Evolutionary conservation across 2,888 invertebrate species (phyloP).

Genomic region (Siphonodentalium dalli): DNA sequence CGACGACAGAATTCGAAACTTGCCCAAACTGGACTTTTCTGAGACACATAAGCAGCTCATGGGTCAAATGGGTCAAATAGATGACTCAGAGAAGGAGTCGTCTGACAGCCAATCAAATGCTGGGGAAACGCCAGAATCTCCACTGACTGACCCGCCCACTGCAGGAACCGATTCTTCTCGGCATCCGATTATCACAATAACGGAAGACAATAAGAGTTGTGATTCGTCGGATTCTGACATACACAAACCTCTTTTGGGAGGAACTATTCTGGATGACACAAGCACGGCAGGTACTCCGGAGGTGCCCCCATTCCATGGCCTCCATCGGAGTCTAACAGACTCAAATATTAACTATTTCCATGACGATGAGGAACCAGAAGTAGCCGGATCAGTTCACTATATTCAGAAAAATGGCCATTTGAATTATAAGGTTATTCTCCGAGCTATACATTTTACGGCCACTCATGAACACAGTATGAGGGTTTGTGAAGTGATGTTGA

Average conservation of each 20-base stretch:
- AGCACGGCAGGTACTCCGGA: slow-evolving; percentile 13
- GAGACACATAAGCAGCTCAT: no score
- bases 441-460: slow-evolving; percentile 87
- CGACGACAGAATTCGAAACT: no score
- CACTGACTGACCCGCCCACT: slow-evolving; percentile 34
- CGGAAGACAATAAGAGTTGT: no score
- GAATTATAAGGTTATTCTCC: slow-evolving; percentile 76
- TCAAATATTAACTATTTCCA: slow-evolving; percentile 57
- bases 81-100: slow-evolving; percentile 48
- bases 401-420: slow-evolving; percentile 95
- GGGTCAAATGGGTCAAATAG: no score
- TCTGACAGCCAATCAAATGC: slow-evolving; percentile 46
- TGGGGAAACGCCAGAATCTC: slow-evolving; percentile 44
- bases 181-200: slow-evolving; percentile 92
- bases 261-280: no score
- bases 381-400: slow-evolving; percentile 80
- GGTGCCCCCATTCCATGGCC: slow-evolving; percentile 64
- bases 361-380: slow-evolving; percentile 70
- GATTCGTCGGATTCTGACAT: no score
- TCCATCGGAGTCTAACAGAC: slow-evolving; percentile 60
- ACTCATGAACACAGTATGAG: slow-evolving; percentile 85
- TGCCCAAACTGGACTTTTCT: no score
- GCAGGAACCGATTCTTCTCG: slow-evolving; percentile 22
- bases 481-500: slow-evolving; percentile 91
- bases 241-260: no score